Conservation (phyloP, 1,140 invertebrate genomes). For the Drosophila kurseongensis region DNA sequence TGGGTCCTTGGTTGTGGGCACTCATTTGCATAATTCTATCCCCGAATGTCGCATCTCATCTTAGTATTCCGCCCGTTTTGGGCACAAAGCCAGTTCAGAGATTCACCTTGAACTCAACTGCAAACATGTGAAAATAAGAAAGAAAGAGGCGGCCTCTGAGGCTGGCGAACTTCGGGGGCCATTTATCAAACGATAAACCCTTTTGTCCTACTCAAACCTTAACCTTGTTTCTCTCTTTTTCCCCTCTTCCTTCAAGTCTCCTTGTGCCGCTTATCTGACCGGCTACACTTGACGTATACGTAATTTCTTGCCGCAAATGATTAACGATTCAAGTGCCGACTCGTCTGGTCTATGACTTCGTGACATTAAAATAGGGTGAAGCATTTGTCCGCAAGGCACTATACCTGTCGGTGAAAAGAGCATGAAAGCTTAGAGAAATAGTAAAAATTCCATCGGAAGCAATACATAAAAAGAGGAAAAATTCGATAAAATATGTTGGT, state of each 20-base stretch:
- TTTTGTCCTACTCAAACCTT: constrained; percentile 52
- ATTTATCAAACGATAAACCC: constrained; percentile 74
- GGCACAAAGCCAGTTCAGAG: constrained; percentile 34
- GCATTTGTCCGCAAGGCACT: constrained; percentile 30
- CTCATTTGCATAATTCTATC: constrained; percentile 71
- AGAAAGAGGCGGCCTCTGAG: neutral
- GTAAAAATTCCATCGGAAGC: neutral
- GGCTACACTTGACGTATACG: constrained; percentile 76
- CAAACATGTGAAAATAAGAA: constrained; percentile 29
- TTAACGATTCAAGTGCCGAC: constrained; percentile 58
- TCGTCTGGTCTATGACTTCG: constrained; percentile 40
- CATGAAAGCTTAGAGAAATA: neutral
- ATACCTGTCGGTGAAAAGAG: neutral
- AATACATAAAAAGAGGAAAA: neutral
- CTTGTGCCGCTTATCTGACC: constrained; percentile 62
- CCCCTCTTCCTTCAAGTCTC: constrained; percentile 2
- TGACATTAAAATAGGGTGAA: constrained; percentile 46
- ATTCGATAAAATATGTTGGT: neutral
- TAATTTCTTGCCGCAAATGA: constrained; percentile 67
- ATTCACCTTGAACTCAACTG: constrained; percentile 65
- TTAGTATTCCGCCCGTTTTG: constrained; percentile 2
- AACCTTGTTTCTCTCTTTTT: constrained; percentile 43
- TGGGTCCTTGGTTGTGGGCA: constrained; percentile 20
- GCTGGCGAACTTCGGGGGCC: constrained; percentile 37
- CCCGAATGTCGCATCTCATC: constrained; percentile 21